These are phyloP conservation scores for Pyrgilauda ruficollis DNA, from an alignment of 2,113 vertebrate species.

Conservation along the genomic window DNA sequence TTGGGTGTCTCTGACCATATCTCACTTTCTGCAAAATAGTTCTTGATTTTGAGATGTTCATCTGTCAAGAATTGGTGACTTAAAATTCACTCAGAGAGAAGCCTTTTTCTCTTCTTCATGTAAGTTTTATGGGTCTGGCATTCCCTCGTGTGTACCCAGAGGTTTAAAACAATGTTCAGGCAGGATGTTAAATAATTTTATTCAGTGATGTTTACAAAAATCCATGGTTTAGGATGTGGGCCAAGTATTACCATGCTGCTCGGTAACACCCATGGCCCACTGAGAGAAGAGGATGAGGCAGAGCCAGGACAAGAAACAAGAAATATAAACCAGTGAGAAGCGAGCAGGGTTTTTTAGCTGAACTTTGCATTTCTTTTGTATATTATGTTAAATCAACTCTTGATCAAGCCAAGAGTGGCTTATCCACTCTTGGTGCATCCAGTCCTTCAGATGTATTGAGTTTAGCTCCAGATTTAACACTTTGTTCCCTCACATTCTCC, in stretches of 20 bases:
- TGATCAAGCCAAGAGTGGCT: not conserved
- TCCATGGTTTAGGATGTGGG: not conserved
- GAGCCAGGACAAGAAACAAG: constrained; percentile 10
- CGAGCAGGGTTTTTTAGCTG: not conserved
- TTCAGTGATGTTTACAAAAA: constrained; percentile 42
- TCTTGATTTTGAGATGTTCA: not conserved
- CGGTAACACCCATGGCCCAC: constrained; percentile 5
- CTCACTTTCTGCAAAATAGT: not conserved
- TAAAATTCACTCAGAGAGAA: not conserved
- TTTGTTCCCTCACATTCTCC: not conserved
- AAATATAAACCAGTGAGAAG: not conserved
- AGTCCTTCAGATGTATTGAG: not conserved
- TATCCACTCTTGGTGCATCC: not conserved
- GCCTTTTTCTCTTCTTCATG: not conserved
- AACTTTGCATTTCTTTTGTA: not conserved
- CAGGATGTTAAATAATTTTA: constrained; percentile 39
- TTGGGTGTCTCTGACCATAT: not conserved
- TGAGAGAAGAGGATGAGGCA: constrained; percentile 36
- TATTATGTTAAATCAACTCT: not conserved
- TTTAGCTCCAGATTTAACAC: not conserved
- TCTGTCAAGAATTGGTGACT: not conserved
- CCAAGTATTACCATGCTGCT: constrained; percentile 39
- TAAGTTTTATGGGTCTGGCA: not conserved
- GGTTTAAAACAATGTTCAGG: constrained; percentile 14
- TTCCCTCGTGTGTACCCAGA: not conserved